Evolutionary conservation across 2,797 vertebrate genomes (phyloP).

Genomic region (Tympanoctomys barrerae): DNA sequence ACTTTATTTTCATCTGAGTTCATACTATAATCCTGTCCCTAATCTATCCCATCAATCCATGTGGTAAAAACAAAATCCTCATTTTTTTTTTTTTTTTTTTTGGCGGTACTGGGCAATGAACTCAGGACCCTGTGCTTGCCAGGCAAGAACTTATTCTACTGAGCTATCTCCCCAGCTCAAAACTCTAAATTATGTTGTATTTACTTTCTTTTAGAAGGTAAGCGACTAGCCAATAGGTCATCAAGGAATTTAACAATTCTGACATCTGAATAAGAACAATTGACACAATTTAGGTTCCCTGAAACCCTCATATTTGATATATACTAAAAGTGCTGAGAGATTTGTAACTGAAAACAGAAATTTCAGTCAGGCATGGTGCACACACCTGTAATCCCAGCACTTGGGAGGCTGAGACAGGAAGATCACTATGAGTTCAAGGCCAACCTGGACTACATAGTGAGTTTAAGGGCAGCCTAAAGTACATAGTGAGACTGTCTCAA

Average conservation of each 20-base stretch:
- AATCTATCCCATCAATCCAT: not conserved
- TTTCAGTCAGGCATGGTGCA: not conserved
- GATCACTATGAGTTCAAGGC: too few species aligned
- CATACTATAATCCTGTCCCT: not conserved
- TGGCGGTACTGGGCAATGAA: too few species aligned
- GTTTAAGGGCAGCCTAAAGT: too few species aligned
- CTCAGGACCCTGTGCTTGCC: too few species aligned
- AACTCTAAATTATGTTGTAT: not conserved
- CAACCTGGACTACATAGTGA: too few species aligned
- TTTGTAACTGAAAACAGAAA: constrained; percentile 45
- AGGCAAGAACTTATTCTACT: too few species aligned
- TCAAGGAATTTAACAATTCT: constrained; percentile 37
- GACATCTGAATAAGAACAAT: constrained; percentile 37
- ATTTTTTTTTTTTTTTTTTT: not conserved
- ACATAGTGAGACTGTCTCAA: too few species aligned
- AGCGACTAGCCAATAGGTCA: constrained; percentile 22
- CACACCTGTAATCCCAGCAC: too few species aligned
- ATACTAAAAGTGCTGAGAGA: not conserved
- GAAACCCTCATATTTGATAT: constrained; percentile 26
- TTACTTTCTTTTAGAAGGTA: constrained; percentile 46
- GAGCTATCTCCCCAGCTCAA: too few species aligned
- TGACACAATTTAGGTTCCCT: not conserved
- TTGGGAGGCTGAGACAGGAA: too few species aligned
- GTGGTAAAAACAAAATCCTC: constrained; percentile 38
- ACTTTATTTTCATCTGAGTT: constrained; percentile 45